These are phyloP conservation scores for human DNA, from an alignment of 2,113 vertebrate genomes.

Conservation along the genomic window GRCh38 chr14:78131001-78131500, in stretches of 20 bases:
- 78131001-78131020: background rate
- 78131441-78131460: background rate
- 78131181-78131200: background rate
- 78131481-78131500: background rate
- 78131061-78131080: background rate
- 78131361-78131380: background rate
- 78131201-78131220: background rate
- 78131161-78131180: background rate
- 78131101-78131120: background rate
- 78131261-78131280: background rate
- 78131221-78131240: background rate
- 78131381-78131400: background rate
- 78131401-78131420: background rate
- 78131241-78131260: background rate
- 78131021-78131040: background rate
- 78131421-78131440: background rate
- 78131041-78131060: background rate
- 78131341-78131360: background rate
- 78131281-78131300: background rate
- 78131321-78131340: background rate
- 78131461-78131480: background rate
- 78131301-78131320: background rate
- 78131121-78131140: background rate
- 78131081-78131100: background rate
- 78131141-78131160: background rate